Evolutionary conservation across 2,888 invertebrate genomes (phyloP).

Genomic region (Macrophya alboannulata): DNA sequence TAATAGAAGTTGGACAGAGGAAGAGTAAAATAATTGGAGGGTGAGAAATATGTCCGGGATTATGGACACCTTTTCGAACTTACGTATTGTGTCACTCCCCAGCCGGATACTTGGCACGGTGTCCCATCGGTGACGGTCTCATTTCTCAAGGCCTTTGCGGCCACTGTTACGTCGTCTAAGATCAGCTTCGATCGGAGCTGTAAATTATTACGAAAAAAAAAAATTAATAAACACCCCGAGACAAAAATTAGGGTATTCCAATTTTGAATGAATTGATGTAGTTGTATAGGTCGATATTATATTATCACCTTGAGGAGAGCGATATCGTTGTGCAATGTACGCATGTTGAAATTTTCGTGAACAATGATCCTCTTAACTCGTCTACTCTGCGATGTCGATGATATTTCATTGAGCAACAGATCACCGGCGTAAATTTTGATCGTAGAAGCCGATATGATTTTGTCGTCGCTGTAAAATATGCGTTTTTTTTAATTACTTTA

Average conservation of each 20-base stretch:
- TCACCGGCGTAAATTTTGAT: slow-evolving; percentile 53
- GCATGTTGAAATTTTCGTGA: slow-evolving; percentile 63
- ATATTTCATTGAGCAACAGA: slow-evolving; percentile 62
- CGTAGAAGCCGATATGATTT: slow-evolving; percentile 71
- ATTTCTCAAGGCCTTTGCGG: slow-evolving; percentile 69
- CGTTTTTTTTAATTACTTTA: too few relatives aligned
- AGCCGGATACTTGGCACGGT: slow-evolving; percentile 76
- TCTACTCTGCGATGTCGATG: slow-evolving; percentile 45
- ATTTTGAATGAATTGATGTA: too few relatives aligned
- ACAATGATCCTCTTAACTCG: slow-evolving; percentile 66
- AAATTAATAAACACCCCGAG: too few relatives aligned
- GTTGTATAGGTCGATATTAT: too few relatives aligned
- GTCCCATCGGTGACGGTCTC: slow-evolving; percentile 61
- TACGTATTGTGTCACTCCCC: slow-evolving; percentile 74
- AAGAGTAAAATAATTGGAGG: too few relatives aligned
- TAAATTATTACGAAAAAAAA: neutral
- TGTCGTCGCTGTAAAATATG: slow-evolving; percentile 31
- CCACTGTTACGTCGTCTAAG: slow-evolving; percentile 70
- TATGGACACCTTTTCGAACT: slow-evolving; percentile 50
- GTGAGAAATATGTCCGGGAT: too few relatives aligned
- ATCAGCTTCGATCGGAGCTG: slow-evolving; percentile 67
- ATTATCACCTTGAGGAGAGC: slow-evolving; percentile 70
- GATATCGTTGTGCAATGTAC: slow-evolving; percentile 68
- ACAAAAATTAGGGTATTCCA: too few relatives aligned
- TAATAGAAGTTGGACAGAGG: too few relatives aligned